Evolutionary conservation across 2,888 invertebrate genomes (phyloP), one percentile per base, ranked within the genome.

Genomic region (Carpatolechia fugitivella): DNA sequence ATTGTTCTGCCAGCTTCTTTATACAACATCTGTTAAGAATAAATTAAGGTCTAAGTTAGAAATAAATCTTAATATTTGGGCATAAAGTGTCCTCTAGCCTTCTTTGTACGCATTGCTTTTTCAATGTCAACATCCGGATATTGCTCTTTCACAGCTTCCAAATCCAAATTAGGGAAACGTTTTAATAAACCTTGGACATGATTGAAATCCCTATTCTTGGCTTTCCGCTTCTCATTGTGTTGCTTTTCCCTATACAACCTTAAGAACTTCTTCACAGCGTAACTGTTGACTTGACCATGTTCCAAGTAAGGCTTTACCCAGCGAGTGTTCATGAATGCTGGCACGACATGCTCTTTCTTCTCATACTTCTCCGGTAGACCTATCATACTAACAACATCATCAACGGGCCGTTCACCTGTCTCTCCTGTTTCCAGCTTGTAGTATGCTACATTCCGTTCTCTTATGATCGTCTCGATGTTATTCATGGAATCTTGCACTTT

Each of bases 401-500:
- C 91, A 1, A 91, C 90, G 1, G 95, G 95, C 38, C 95, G 90
- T 78, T 97, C 97, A 2, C 97, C 97, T 56, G 92, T 93, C 73
- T 94, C 93, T 0, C 98, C 98, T 5, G 96, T 97, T 91, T 99
- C 99, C 52, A 99, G 85, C 63, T 94, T 76, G 78, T 95, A 94
- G 82, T 96, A 98, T 0, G 99, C 99, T 63, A 92, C 87, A 78
- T 99, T 98, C 60, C 99, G 91, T 86, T 99, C 99, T 54, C 96
- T 92, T 0, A 99, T 94, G 0, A 99, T 97, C 14, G 91, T 88
- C 83, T 99, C 97, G 56, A 99, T 88, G 79, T 99, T 98, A 60
- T 93, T 91, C 99, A 99, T 99, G 14, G 98, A 98, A 65, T 96
- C 95, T 75, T 96, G 93, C 0, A 99, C 96, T 92, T 98, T 99